Conservation (phyloP, 2,797 vertebrate genomes). For the Nyctibius grandis region DNA sequence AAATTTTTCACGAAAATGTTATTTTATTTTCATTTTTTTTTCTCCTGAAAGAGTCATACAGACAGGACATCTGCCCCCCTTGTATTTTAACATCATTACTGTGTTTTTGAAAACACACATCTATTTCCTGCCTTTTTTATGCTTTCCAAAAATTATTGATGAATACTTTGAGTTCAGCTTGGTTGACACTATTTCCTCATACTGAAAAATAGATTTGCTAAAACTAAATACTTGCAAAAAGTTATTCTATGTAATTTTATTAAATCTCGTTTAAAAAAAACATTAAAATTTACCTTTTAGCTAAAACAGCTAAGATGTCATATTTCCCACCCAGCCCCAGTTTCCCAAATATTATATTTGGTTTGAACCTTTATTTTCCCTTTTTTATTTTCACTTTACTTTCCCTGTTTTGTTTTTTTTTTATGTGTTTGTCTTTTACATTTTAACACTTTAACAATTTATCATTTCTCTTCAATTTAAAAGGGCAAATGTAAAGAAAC, state of each 20-base stretch:
- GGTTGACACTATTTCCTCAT: background rate
- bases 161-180: background rate
- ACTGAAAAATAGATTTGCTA: background rate
- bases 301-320: background rate
- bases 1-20: background rate
- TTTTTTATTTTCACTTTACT: background rate
- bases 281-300: accelerated
- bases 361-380: accelerated
- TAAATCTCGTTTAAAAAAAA: background rate
- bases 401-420: accelerated
- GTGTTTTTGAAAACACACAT: background rate
- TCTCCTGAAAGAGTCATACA: background rate
- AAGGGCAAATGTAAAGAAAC: background rate
- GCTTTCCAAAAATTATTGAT: background rate
- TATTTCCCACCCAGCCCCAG: accelerated
- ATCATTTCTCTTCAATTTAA: background rate
- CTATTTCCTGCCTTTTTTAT: background rate
- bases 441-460: background rate
- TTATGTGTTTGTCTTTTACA: background rate
- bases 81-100: background rate
- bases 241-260: background rate
- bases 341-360: background rate
- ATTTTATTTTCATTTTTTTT: background rate
- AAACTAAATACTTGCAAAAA: background rate
- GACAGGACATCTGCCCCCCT: background rate